Percentiles rank a stretch among this genome's conserved stretches.
Evolutionary conservation across 2,888 invertebrate species (phyloP).

Genomic region (Lamellibrachia satsuma): DNA sequence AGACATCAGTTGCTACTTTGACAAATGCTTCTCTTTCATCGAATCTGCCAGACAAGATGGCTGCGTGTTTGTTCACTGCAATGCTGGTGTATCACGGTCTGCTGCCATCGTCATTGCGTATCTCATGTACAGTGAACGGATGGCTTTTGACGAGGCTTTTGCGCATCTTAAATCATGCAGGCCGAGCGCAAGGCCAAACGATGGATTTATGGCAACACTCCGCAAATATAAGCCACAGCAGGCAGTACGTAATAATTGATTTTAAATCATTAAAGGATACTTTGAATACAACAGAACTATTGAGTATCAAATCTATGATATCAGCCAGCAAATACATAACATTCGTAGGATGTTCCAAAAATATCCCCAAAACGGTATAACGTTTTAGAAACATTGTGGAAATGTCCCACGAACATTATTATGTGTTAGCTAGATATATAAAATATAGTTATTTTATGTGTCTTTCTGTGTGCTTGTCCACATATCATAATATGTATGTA

Average conservation of each 20-base stretch:
- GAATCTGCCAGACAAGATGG: constrained; percentile 68
- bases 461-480: too few species aligned
- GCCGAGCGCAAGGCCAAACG: constrained; percentile 80
- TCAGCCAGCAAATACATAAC: too few species aligned
- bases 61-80: constrained; percentile 85
- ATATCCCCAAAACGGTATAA: too few species aligned
- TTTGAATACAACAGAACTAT: too few species aligned
- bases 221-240: constrained; percentile 57
- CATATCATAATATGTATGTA: too few species aligned
- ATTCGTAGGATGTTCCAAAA: too few species aligned
- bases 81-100: constrained; percentile 89
- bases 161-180: constrained; percentile 75
- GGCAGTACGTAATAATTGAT: neutral
- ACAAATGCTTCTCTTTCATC: constrained; percentile 73
- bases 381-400: too few species aligned
- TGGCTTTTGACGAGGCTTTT: constrained; percentile 75
- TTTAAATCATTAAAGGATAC: too few species aligned
- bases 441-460: too few species aligned
- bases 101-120: constrained; percentile 83
- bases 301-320: too few species aligned
- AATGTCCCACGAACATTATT: too few species aligned
- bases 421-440: too few species aligned
- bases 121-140: constrained; percentile 72
- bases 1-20: constrained; percentile 55
- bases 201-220: constrained; percentile 80